phyloP scores from a whole-genome alignment of 1,140 invertebrate species.

The Camponotus floridanus region DNA sequence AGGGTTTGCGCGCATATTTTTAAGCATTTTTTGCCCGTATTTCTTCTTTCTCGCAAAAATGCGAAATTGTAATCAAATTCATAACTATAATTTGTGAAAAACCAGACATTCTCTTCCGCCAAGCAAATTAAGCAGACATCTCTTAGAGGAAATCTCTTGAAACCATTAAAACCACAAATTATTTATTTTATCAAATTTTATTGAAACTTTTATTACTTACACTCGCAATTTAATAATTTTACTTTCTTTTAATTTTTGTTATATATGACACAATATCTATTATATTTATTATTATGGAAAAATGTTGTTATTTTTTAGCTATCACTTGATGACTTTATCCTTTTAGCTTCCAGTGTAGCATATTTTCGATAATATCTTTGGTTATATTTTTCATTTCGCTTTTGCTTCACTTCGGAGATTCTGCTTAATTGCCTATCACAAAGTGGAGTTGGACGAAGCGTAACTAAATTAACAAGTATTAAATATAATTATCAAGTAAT shows the following conservation, averaged over 20 bases:
- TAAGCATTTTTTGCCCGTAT: background rate
- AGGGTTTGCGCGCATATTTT: background rate
- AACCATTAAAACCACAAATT: slow-evolving; percentile 40
- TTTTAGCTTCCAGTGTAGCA: slow-evolving; percentile 27
- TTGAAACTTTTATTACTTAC: background rate
- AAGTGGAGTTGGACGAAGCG: background rate
- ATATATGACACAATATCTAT: background rate
- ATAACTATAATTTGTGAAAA: background rate
- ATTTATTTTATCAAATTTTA: background rate
- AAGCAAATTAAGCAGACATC: slow-evolving; percentile 20
- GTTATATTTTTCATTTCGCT: background rate
- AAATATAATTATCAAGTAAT: background rate
- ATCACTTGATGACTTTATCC: slow-evolving; percentile 5
- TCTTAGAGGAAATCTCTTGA: background rate
- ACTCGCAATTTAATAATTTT: slow-evolving; percentile 22
- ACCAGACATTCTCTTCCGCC: slow-evolving; percentile 15
- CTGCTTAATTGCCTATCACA: background rate
- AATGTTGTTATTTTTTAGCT: slow-evolving; percentile 1
- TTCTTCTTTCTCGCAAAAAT: background rate
- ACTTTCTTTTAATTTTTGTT: slow-evolving; percentile 25
- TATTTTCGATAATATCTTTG: slow-evolving; percentile 2
- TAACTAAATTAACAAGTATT: background rate
- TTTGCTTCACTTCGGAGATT: slow-evolving; percentile 3
- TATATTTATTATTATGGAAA: background rate
- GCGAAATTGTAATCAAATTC: background rate